phyloP scores from a whole-genome alignment of 2,113 vertebrate genomes.

The Psittacus erithacus region DNA sequence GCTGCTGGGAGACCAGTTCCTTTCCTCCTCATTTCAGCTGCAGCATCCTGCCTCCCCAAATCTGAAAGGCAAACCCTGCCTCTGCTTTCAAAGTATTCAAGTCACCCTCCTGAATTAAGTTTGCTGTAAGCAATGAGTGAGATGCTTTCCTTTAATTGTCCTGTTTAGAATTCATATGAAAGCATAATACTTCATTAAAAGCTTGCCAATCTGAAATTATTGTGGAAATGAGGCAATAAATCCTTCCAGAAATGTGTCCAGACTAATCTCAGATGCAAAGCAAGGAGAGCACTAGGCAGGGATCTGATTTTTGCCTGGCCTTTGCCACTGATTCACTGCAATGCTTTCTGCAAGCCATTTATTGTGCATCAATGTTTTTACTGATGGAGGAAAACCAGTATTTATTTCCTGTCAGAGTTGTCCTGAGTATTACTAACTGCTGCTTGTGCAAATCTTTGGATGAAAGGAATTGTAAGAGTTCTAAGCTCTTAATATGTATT shows the following conservation, averaged over 20 bases:
- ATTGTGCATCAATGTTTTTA: not conserved
- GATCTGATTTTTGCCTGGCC: not conserved
- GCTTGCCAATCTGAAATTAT: not conserved
- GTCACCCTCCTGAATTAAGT: not conserved
- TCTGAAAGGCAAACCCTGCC: not conserved
- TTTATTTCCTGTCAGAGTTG: slow-evolving; percentile 38
- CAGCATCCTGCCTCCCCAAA: not conserved
- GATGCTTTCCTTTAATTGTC: not conserved
- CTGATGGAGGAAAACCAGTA: slow-evolving; percentile 6
- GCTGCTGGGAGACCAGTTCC: not conserved
- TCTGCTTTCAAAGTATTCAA: not conserved
- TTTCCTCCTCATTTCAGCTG: not conserved
- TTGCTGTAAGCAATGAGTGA: not conserved
- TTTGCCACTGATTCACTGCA: slow-evolving; percentile 34
- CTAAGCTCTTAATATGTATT: slow-evolving; percentile 65
- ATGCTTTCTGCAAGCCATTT: not conserved
- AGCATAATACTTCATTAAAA: not conserved
- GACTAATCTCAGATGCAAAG: not conserved
- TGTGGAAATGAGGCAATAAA: not conserved
- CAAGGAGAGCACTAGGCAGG: not conserved
- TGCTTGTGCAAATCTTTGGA: slow-evolving; percentile 43
- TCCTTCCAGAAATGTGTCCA: not conserved
- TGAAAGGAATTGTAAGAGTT: slow-evolving; percentile 59
- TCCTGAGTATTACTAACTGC: not conserved
- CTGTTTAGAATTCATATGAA: not conserved